A percentile compares a stretch with the other conserved stretches of the same genome.
Conservation (phyloP, 2,797 vertebrate species). For the Chiroxiphia lanceolata region DNA sequence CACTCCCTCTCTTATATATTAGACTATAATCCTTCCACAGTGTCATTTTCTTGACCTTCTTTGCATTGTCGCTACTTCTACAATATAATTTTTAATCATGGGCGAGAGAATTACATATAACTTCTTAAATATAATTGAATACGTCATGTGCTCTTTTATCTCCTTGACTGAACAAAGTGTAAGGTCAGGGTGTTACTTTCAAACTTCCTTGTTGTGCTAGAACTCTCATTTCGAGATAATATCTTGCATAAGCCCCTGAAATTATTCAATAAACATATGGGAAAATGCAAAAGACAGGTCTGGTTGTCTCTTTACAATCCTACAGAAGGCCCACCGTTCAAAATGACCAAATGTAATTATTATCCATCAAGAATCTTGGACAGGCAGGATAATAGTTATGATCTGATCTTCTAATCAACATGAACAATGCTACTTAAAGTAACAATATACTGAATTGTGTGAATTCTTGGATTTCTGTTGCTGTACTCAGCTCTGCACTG, state of each 20-base stretch:
- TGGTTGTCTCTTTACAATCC: neutral
- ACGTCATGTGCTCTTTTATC: neutral
- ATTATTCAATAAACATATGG: neutral
- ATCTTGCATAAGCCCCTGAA: neutral
- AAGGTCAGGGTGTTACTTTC: neutral
- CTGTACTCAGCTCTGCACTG: neutral
- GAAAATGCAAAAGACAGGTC: neutral
- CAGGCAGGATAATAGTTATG: neutral
- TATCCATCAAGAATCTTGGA: neutral
- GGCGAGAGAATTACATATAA: neutral
- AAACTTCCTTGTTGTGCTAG: neutral
- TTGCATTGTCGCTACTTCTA: slow-evolving; percentile 13
- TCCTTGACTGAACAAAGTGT: neutral
- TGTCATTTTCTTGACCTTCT: slow-evolving; percentile 35
- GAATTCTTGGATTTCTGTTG: neutral
- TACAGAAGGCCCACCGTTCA: neutral
- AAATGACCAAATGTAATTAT: neutral
- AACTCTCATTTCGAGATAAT: neutral
- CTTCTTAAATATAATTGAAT: slow-evolving; percentile 15
- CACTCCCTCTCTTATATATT: neutral
- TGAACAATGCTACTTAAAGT: neutral
- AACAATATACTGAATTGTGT: neutral
- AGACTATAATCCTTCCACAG: neutral
- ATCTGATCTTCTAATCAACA: neutral
- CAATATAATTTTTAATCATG: neutral